Conservation (phyloP, 2,797 vertebrate genomes). For the Pangasius mekongensis region DNA sequence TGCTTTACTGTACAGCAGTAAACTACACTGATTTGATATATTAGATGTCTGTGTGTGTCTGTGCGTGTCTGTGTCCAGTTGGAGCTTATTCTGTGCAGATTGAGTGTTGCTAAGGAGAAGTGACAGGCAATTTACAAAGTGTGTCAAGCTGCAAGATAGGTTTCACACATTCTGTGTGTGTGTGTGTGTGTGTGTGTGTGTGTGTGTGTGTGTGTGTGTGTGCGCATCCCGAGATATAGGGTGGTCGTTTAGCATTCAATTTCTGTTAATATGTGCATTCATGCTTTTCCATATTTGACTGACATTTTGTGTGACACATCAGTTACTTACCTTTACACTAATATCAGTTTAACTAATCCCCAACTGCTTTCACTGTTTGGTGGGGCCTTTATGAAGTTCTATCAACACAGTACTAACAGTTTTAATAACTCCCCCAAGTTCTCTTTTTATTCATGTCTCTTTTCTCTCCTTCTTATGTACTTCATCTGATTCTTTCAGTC, state of each 20-base stretch:
- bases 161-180: conserved; percentile 22
- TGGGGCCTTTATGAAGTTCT: background rate
- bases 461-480: too few relatives aligned
- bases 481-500: too few relatives aligned
- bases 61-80: background rate
- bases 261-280: background rate
- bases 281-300: background rate
- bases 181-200: background rate
- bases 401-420: background rate
- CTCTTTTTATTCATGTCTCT: too few relatives aligned
- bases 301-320: background rate
- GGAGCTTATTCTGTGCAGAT: background rate
- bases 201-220: background rate
- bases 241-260: too few relatives aligned
- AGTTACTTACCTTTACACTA: background rate
- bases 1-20: too few relatives aligned
- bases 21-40: background rate
- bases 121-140: conserved; percentile 34
- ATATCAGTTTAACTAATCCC: background rate
- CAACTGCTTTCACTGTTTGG: too few relatives aligned
- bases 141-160: conserved; percentile 32
- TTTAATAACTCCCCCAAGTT: too few relatives aligned
- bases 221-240: background rate
- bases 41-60: background rate
- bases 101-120: conserved; percentile 37